These are phyloP conservation scores for Cheilosia soror DNA, from an alignment of 2,888 invertebrate genomes.

Conservation along the genomic window DNA sequence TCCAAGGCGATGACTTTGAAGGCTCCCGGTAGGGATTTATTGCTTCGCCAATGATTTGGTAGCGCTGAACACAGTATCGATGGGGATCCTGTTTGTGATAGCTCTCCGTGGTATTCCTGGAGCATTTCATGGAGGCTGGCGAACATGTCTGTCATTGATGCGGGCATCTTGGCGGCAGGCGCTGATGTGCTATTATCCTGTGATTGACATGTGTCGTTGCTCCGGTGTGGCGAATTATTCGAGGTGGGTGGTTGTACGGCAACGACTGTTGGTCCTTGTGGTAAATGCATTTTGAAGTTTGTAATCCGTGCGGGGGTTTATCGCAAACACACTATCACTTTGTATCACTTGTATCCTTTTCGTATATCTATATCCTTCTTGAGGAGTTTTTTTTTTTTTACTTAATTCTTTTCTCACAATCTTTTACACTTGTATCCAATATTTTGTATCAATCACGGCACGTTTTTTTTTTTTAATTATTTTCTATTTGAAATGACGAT, in stretches of 20 bases:
- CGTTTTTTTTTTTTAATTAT: not conserved
- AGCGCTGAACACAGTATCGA: slow-evolving; percentile 96
- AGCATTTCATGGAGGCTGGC: slow-evolving; percentile 90
- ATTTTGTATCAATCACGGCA: not conserved
- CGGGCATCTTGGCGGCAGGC: slow-evolving; percentile 83
- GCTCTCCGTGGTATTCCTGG: slow-evolving; percentile 95
- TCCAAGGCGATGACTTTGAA: slow-evolving; percentile 98
- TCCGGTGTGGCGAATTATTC: slow-evolving; percentile 75
- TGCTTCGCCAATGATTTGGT: slow-evolving; percentile 98
- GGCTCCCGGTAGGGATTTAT: slow-evolving; percentile 97
- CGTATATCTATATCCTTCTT: slow-evolving; percentile 15
- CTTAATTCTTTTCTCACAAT: slow-evolving; percentile 3
- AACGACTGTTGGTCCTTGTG: slow-evolving; percentile 82
- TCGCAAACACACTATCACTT: slow-evolving; percentile 22
- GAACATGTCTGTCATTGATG: slow-evolving; percentile 90
- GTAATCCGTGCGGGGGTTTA: slow-evolving; percentile 31
- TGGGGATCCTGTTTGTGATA: slow-evolving; percentile 97
- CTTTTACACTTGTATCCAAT: slow-evolving; percentile 19
- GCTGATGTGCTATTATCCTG: slow-evolving; percentile 66
- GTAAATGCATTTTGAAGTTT: slow-evolving; percentile 80
- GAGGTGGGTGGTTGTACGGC: slow-evolving; percentile 78
- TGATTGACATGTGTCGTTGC: slow-evolving; percentile 49
- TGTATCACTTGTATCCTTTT: slow-evolving; percentile 13
- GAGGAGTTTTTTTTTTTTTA: slow-evolving; percentile 23
- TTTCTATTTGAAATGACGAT: slow-evolving; percentile 6